Conservation (phyloP, 2,797 vertebrate species). For the Sebastes alutus region DNA sequence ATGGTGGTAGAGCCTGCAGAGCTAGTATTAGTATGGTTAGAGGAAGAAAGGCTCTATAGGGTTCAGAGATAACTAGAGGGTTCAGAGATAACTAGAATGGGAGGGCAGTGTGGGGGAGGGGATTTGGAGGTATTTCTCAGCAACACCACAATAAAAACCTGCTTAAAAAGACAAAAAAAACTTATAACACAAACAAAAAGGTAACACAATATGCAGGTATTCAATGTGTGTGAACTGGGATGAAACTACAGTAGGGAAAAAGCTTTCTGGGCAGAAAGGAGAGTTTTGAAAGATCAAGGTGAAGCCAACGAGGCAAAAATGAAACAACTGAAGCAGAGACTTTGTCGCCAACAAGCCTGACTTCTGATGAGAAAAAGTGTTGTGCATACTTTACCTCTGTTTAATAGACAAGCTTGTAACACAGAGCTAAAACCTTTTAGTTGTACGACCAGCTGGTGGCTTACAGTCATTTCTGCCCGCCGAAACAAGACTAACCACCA, state of each 20-base stretch:
- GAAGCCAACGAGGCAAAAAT: slow-evolving; percentile 9
- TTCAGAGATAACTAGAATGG: slow-evolving; percentile 18
- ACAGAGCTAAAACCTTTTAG: background rate
- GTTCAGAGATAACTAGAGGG: slow-evolving; percentile 20
- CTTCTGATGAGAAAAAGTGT: background rate
- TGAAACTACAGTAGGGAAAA: slow-evolving; percentile 17
- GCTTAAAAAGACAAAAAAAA: slow-evolving; percentile 88
- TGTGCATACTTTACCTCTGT: background rate
- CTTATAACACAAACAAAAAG: slow-evolving; percentile 59
- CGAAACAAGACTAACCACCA: background rate
- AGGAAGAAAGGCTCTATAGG: slow-evolving; percentile 1
- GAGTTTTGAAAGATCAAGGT: slow-evolving; percentile 24
- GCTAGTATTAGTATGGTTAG: slow-evolving; percentile 58
- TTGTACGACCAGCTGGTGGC: background rate
- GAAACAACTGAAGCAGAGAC: background rate
- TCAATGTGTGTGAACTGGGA: slow-evolving; percentile 18
- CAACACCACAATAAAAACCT: slow-evolving; percentile 86
- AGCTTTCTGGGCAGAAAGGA: slow-evolving; percentile 14
- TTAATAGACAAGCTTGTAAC: background rate
- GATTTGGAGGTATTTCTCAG: slow-evolving; percentile 69
- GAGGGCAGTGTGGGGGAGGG: slow-evolving; percentile 54
- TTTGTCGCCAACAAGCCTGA: background rate
- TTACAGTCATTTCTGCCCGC: background rate
- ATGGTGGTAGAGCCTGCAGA: slow-evolving; percentile 48
- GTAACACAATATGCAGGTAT: slow-evolving; percentile 46